phyloP scores from a whole-genome alignment of 2,888 invertebrate species.

The Platerodrilus igneus region DNA sequence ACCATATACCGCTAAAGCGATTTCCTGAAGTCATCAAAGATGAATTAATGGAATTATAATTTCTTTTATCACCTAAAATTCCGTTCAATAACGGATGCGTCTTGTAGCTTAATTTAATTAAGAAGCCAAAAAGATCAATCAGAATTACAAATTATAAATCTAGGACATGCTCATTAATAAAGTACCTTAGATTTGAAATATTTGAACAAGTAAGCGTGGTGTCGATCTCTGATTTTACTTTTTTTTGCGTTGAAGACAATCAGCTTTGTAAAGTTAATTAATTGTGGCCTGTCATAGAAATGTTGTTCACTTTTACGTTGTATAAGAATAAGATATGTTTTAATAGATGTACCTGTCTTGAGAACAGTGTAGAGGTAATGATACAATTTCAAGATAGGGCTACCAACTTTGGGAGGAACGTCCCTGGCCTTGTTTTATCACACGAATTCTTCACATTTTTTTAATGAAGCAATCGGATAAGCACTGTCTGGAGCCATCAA shows the following conservation, averaged over 20 bases:
- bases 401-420: conserved; percentile 28
- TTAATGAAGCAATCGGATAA: conserved; percentile 19
- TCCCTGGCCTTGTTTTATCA: conserved; percentile 24
- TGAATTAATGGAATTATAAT: too few relatives aligned
- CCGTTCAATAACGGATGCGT: neutral
- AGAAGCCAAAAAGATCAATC: neutral
- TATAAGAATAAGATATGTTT: conserved; percentile 32
- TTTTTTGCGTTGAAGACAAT: conserved; percentile 19
- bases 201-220: conserved; percentile 16
- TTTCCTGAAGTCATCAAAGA: too few relatives aligned
- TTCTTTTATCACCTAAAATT: too few relatives aligned
- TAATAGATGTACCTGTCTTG: conserved; percentile 42
- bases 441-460: conserved; percentile 25
- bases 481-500: conserved; percentile 18
- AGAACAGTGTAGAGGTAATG: conserved; percentile 34
- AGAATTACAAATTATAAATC: neutral
- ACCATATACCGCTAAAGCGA: neutral
- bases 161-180: neutral
- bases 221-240: conserved; percentile 13
- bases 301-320: conserved; percentile 20
- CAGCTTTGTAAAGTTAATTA: conserved; percentile 19
- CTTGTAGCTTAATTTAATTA: neutral
- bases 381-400: conserved; percentile 29
- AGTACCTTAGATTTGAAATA: conserved; percentile 12
- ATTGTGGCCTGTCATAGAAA: conserved; percentile 19